Conservation (phyloP, 2,888 invertebrate species). For the Cheilosia variabilis region DNA sequence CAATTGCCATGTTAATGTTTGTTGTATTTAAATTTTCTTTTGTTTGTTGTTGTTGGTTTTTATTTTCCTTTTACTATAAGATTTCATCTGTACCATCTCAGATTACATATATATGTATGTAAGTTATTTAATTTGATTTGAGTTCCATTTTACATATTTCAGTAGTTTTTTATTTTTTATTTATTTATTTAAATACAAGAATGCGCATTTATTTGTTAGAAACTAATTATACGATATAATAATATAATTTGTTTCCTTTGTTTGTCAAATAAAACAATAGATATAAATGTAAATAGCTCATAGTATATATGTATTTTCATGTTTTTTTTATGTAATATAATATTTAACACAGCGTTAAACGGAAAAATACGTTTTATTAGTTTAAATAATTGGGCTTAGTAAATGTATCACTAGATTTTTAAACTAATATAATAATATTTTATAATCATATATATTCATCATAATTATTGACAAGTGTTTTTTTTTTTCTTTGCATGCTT, state of each 20-base stretch:
- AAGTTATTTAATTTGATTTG: constrained; percentile 41
- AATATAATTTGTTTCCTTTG: constrained; percentile 21
- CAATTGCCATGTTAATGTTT: constrained; percentile 72
- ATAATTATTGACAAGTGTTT: constrained; percentile 41
- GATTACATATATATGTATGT: background rate
- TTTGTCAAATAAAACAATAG: constrained; percentile 43
- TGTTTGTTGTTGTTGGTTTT: constrained; percentile 3
- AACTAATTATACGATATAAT: constrained; percentile 12
- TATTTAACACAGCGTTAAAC: constrained; percentile 58
- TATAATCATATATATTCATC: constrained; percentile 2
- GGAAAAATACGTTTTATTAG: constrained; percentile 23
- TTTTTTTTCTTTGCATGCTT: constrained; percentile 61
- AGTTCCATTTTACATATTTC: constrained; percentile 32
- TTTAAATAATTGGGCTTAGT: constrained; percentile 40
- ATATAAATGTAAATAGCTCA: constrained; percentile 69
- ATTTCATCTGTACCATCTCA: constrained; percentile 40
- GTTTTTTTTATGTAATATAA: constrained; percentile 32
- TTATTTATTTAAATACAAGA: constrained; percentile 33
- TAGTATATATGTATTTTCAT: constrained; percentile 41
- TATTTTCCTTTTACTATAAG: constrained; percentile 32
- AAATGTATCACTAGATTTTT: constrained; percentile 69
- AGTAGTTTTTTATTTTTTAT: background rate
- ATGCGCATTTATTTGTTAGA: constrained; percentile 31
- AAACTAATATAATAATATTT: constrained; percentile 42
- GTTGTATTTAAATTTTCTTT: constrained; percentile 26